Evolutionary conservation across 2,113 vertebrate species (phyloP), one percentile per base, ranked within the genome.

Genomic region (Turdus rufiventris): DNA sequence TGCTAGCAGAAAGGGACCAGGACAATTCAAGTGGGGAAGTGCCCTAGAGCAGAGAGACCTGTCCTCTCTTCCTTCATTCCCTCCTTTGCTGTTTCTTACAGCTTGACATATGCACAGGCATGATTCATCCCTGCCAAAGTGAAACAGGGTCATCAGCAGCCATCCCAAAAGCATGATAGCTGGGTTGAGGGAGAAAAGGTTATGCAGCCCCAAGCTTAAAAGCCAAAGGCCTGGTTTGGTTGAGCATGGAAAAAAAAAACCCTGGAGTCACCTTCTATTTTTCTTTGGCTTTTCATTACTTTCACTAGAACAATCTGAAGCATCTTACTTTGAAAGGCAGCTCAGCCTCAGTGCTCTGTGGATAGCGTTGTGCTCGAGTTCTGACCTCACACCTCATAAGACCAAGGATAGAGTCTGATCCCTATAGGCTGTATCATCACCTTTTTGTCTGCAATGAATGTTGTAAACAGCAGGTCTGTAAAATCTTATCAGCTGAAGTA

Each of bases 91-190:
- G 23, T 43, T 80, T 42, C 65, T 77, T 79, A 26, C 43, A 77
- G 42, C 25, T 34, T 94, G 85, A 92, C 80, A 89, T 72, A 85
- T 7, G 43, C 48, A 89, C 43, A 83, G 61, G 48, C 80, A 65
- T 81, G 85, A 97, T 78, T 96, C 88, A 96, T 70, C 91, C 77
- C 67, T 91, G 57, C 53, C 89, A 83, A 85, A 96, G 56, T 0
- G 2, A 85, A 96, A 91, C 20, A 62, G 63, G 89, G 84, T 95
- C 94, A 94, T 4, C 89, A 78, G 40, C 57, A 92, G 72, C 68
- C 76, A 80, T 43, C n/a, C 71, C 87, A 86, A 93, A 78, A 86
- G 67, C 89, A 73, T 9, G 71, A 87, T 51, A 91, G 72, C 60
- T 78, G 83, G 29, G 38, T n/a, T 76, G 57, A 86, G 42, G 38